Base-by-base conservation (phyloP, 2,797 vertebrate genomes). In the Todus mexicanus region DNA sequence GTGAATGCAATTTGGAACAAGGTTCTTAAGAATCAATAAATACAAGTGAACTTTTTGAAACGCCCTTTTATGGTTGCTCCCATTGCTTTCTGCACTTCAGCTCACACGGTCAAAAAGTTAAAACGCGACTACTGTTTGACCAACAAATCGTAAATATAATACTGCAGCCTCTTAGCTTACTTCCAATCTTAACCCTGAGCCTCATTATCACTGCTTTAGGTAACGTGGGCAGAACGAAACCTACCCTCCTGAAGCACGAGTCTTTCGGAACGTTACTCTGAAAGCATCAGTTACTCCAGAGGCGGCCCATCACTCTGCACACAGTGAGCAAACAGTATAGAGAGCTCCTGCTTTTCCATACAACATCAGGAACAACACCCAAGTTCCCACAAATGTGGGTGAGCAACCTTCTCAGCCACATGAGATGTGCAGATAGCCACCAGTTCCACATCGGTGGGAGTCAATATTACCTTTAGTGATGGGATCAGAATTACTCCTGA, bases 31-130 rank as follows among this genome's bases (percentile, higher is more conserved):
- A 95, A 91, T 84, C 72, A 88, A 94, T 72, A 56, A 92, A 92
- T 79, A 37, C 75, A 53, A 65, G 38, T 3, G 65, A 48, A 65
- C 66, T 76, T 91, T 92, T 59, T 69, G 86, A 88, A 95, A 71
- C 75, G 76, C 76, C 43, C 68, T 80, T 74, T 91, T 81, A 87
- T 51, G 86, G 72, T n/a, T 79, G 93, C 80, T 96, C 64, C 84
- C 78, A 33, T 70, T 92, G 75, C 82, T 83, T 89, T 75, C 89
- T 59, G 43, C 48, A 84, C 91, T 94, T 94, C 94, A 94, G 92
- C 54, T 89, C 77, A 77, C 78, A 89, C 2, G 1, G 77, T 84
- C 77, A 77, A 26, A 5, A 91, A 89, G 74, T 85, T 83, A 64
- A 92, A 92, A 75, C 56, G 40, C 69, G 77, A 31, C 86, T 91